Conservation (phyloP, 2,888 invertebrate species). For the Notocelia uddmanniana region DNA sequence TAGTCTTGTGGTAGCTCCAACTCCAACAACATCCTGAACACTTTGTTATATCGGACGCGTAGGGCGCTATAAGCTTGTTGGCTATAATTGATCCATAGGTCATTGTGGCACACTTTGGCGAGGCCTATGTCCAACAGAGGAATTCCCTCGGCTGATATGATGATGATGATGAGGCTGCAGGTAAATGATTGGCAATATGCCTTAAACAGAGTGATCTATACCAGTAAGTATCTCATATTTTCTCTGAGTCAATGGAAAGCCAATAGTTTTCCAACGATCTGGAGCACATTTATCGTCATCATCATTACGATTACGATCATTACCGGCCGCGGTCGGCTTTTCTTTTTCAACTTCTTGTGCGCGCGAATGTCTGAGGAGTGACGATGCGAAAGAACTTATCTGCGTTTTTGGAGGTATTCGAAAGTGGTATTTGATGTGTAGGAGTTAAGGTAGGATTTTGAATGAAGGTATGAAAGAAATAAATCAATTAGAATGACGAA, state of each 20-base stretch:
- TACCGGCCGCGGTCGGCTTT: conserved; percentile 24
- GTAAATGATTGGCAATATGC: too few species aligned
- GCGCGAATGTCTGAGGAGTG: conserved; percentile 1
- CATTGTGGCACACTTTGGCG: too few species aligned
- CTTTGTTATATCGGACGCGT: too few species aligned
- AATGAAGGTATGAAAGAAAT: neutral
- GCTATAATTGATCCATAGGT: too few species aligned
- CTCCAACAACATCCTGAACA: too few species aligned
- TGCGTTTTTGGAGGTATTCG: neutral
- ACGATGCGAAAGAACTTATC: neutral
- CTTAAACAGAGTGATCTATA: too few species aligned
- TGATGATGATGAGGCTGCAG: too few species aligned
- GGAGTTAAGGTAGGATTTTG: neutral
- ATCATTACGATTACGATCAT: conserved; percentile 13
- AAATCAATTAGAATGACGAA: neutral
- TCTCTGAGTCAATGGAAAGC: conserved; percentile 32
- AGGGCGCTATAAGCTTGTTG: too few species aligned
- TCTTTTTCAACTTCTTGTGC: conserved; percentile 31
- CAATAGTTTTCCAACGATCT: conserved; percentile 32
- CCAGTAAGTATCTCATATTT: too few species aligned
- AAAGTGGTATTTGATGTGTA: neutral
- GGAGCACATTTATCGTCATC: conserved; percentile 33
- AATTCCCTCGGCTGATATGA: too few species aligned
- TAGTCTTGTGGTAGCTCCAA: too few species aligned
- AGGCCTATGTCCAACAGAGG: too few species aligned